These are phyloP conservation scores for Tetramorium bicarinatum DNA, from an alignment of 2,888 invertebrate genomes.

Conservation along the genomic window DNA sequence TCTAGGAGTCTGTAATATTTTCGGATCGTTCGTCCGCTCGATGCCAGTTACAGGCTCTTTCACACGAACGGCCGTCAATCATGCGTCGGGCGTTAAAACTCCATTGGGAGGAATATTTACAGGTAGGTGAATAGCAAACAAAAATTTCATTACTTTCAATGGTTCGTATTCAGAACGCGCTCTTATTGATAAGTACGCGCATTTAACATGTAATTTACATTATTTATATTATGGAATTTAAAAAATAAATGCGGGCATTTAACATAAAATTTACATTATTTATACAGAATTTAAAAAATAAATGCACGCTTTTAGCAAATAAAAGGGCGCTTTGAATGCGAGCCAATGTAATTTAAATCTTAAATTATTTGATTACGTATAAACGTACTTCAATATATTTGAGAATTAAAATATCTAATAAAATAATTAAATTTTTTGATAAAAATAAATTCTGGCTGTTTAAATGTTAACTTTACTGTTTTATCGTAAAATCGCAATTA, in stretches of 20 bases:
- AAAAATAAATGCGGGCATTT: too few species aligned
- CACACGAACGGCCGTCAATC: conserved; percentile 95
- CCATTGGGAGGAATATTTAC: conserved; percentile 93
- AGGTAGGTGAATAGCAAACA: conserved; percentile 63
- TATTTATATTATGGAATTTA: too few species aligned
- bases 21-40: conserved; percentile 93
- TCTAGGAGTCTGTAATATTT: conserved; percentile 92
- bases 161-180: too few species aligned
- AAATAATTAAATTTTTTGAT: not conserved
- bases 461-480: not conserved
- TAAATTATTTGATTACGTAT: not conserved
- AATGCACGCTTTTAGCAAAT: too few species aligned
- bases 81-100: conserved; percentile 94
- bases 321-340: too few species aligned
- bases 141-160: not conserved
- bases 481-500: not conserved
- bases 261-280: too few species aligned
- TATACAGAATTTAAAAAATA: too few species aligned
- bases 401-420: not conserved
- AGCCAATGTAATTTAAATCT: conserved; percentile 8
- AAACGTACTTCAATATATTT: not conserved
- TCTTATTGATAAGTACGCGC: too few species aligned
- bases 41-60: conserved; percentile 96
- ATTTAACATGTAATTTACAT: too few species aligned
- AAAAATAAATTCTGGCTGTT: not conserved